Percentiles rank a stretch among this genome's conserved stretches.
Evolutionary conservation across 2,888 invertebrate genomes (phyloP).

Genomic region (Pomacea canaliculata): DNA sequence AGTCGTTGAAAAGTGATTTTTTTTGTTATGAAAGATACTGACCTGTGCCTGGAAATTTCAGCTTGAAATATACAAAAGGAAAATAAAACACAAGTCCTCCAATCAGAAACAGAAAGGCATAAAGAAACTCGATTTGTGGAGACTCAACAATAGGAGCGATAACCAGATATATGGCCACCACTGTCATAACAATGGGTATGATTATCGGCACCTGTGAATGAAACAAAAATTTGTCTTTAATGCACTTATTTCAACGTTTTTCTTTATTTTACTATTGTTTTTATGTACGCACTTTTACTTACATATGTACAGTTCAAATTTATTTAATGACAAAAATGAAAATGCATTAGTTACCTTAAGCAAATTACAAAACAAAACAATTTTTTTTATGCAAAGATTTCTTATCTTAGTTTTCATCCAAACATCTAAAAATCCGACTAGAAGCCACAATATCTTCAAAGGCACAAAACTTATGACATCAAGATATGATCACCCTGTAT

Average conservation of each 20-base stretch:
- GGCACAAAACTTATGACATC: too few species aligned
- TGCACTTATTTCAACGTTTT: too few species aligned
- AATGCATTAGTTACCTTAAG: neutral
- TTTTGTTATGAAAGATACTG: neutral
- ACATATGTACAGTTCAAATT: neutral
- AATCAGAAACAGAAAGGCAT: constrained; percentile 49
- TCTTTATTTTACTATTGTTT: too few species aligned
- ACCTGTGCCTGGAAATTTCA: constrained; percentile 11
- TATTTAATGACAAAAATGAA: neutral
- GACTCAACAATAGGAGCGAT: constrained; percentile 48
- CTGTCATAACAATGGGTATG: constrained; percentile 46
- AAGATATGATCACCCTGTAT: constrained; percentile 27
- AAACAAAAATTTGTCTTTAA: too few species aligned
- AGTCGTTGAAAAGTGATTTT: too few species aligned
- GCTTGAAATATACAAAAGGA: constrained; percentile 23
- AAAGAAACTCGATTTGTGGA: constrained; percentile 49
- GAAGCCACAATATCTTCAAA: too few species aligned
- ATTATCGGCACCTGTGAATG: constrained; percentile 47
- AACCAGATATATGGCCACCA: constrained; percentile 48
- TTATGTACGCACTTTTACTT: too few species aligned
- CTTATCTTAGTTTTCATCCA: too few species aligned
- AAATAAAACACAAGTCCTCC: constrained; percentile 47
- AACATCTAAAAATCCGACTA: too few species aligned
- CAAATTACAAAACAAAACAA: too few species aligned
- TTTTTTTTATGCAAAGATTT: too few species aligned